phyloP scores from a whole-genome alignment of 1,140 invertebrate species.

The Mycetomoellerius zeteki region DNA sequence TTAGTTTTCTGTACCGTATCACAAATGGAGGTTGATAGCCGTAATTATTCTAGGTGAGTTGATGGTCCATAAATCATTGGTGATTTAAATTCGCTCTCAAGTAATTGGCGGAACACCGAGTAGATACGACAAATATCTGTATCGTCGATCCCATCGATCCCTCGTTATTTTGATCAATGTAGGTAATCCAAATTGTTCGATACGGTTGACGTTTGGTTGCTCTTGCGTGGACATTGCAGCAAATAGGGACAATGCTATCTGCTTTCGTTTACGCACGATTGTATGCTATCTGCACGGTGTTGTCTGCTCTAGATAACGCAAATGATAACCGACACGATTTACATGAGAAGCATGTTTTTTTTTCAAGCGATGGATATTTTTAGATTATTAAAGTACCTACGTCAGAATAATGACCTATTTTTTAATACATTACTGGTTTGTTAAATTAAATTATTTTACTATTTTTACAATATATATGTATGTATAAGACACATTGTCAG shows the following conservation, averaged over 20 bases:
- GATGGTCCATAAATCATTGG: conserved; percentile 29
- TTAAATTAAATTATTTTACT: background rate
- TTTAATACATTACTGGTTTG: background rate
- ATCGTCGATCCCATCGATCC: conserved; percentile 19
- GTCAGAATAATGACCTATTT: background rate
- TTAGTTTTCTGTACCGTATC: background rate
- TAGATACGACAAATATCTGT: conserved; percentile 12
- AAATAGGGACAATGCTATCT: conserved; percentile 34
- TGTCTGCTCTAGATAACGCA: background rate
- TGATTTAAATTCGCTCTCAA: conserved; percentile 43
- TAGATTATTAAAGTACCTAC: background rate
- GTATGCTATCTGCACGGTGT: background rate
- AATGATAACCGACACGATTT: background rate
- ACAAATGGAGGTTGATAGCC: background rate
- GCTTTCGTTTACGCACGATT: conserved; percentile 28
- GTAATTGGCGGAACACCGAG: conserved; percentile 36
- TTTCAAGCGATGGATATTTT: background rate
- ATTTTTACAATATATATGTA: background rate
- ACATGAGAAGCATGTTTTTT: background rate
- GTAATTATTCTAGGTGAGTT: conserved; percentile 22
- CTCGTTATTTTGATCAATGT: conserved; percentile 36
- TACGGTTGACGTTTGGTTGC: conserved; percentile 32
- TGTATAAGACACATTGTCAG: too few species aligned
- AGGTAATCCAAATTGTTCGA: conserved; percentile 64
- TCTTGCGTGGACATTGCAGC: conserved; percentile 1